Percentiles rank a stretch among this genome's conserved stretches.
Conservation (phyloP, 2,113 vertebrate species). For the Upupa epops region DNA sequence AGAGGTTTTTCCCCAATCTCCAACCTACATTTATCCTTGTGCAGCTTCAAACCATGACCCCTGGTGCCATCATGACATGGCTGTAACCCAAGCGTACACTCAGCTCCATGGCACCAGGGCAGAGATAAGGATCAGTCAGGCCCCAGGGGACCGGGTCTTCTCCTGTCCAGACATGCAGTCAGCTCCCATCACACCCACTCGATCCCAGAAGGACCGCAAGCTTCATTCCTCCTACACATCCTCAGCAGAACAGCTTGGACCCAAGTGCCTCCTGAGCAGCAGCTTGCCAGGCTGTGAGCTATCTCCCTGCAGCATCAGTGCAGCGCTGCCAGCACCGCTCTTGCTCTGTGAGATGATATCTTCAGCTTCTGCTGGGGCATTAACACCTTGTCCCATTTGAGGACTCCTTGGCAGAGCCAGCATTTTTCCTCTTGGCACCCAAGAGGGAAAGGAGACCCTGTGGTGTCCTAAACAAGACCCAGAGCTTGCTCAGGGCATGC, state of each 20-base stretch:
- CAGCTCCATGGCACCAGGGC: neutral
- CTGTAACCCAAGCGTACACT: rapidly evolving
- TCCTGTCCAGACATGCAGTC: neutral
- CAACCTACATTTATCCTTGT: too few relatives aligned
- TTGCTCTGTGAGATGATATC: neutral
- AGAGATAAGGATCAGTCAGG: neutral
- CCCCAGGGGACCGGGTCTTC: neutral
- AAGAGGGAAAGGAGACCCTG: neutral
- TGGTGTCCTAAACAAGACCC: neutral
- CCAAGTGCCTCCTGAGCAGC: neutral
- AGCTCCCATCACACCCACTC: neutral
- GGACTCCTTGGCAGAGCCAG: neutral
- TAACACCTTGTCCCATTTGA: neutral
- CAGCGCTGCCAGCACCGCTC: neutral
- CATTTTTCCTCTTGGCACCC: neutral
- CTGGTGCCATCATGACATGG: neutral
- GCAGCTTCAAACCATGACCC: too few relatives aligned
- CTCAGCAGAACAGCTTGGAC: neutral
- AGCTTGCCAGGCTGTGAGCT: neutral
- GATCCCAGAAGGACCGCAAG: neutral
- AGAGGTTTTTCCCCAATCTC: too few relatives aligned
- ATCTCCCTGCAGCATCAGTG: neutral
- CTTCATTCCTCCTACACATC: neutral
- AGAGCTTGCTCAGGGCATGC: rapidly evolving
- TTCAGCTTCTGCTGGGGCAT: neutral